phyloP scores from a whole-genome alignment of 2,888 invertebrate genomes.

The Chloroclysta siterata region DNA sequence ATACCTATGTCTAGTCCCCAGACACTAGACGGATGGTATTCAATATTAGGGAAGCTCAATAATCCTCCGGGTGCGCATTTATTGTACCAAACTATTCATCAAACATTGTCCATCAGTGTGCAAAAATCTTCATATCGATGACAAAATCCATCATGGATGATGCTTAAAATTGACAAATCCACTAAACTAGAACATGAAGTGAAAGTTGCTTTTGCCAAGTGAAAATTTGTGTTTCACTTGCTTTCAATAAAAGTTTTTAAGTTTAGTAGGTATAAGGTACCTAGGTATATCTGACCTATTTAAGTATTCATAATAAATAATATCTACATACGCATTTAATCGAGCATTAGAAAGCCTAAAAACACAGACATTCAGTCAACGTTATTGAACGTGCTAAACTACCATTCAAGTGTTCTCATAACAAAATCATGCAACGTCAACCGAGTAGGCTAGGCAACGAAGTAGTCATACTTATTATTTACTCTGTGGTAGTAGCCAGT shows the following conservation, averaged over 20 bases:
- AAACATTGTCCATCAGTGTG: background rate
- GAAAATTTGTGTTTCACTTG: constrained; percentile 21
- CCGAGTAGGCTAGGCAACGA: background rate
- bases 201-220: constrained; percentile 32
- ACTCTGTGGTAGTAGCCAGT: no score
- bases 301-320: background rate
- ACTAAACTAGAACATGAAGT: constrained; percentile 4
- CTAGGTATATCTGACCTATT: background rate
- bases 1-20: no score
- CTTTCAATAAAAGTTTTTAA: constrained; percentile 4
- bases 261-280: background rate
- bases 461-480: no score
- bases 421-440: background rate
- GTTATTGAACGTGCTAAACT: no score
- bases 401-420: background rate
- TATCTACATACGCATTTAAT: background rate
- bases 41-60: no score
- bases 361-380: no score
- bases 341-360: background rate
- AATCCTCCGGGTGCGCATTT: no score
- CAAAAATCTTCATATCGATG: background rate
- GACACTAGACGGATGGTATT: no score
- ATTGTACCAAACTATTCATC: background rate
- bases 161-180: background rate
- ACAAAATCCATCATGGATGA: background rate